Conservation (phyloP, 2,888 invertebrate genomes). For the Luperina nickerlii region DNA sequence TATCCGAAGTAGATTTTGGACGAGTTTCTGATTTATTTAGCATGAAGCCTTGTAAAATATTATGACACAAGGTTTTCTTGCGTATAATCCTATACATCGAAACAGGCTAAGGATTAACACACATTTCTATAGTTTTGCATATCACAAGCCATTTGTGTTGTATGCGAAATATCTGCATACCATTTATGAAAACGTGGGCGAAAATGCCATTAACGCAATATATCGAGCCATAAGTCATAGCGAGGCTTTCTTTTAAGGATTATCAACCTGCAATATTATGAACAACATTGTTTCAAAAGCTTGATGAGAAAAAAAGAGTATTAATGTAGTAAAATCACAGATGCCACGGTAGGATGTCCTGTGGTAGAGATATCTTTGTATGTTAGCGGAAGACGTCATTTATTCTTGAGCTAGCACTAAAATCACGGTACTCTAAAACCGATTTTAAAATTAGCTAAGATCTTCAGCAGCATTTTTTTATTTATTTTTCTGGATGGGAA, state of each 20-base stretch:
- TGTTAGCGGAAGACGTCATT: neutral
- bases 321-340: neutral
- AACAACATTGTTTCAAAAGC: neutral
- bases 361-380: constrained; percentile 2
- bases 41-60: constrained; percentile 37
- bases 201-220: constrained; percentile 45
- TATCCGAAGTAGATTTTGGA: constrained; percentile 11
- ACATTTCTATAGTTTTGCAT: constrained; percentile 43
- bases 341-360: constrained; percentile 1
- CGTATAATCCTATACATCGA: constrained; percentile 29
- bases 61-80: constrained; percentile 27
- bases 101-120: constrained; percentile 41
- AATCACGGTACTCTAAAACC: neutral
- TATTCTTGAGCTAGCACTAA: neutral
- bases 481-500: too few relatives aligned
- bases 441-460: neutral
- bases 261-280: constrained; percentile 25
- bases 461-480: neutral
- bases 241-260: constrained; percentile 29
- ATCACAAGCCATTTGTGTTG: constrained; percentile 39
- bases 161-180: constrained; percentile 49
- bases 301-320: neutral
- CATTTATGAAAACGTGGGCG: constrained; percentile 57
- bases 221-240: constrained; percentile 32
- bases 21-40: constrained; percentile 14